These are phyloP conservation scores for Chionodraco myersi DNA, from an alignment of 2,113 vertebrate species.

Conservation along the genomic window DNA sequence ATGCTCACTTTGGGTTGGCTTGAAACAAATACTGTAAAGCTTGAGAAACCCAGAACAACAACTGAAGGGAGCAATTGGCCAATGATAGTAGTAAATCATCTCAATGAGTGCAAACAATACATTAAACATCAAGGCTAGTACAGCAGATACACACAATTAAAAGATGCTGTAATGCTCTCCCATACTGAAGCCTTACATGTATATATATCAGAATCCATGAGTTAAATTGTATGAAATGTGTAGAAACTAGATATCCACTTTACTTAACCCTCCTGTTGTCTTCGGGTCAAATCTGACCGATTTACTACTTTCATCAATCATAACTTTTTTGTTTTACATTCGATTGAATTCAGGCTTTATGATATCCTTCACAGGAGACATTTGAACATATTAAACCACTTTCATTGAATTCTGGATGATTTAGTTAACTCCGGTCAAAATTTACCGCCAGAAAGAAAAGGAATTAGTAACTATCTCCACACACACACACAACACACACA, in stretches of 20 bases:
- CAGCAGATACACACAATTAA: background rate
- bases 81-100: background rate
- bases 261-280: background rate
- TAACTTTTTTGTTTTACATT: no score
- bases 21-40: background rate
- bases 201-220: slow-evolving; percentile 2
- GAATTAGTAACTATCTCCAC: no score
- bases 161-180: background rate
- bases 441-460: no score
- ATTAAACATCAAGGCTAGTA: background rate
- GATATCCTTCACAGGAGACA: no score
- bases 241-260: background rate
- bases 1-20: no score
- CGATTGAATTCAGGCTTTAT: no score
- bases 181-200: background rate
- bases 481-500: no score
- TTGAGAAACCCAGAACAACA: background rate
- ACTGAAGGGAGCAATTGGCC: background rate
- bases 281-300: no score
- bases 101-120: slow-evolving; percentile 26
- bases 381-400: no score
- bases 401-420: no score
- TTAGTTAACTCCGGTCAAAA: no score
- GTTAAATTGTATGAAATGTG: background rate
- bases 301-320: no score